Base-by-base conservation (phyloP, 2,888 invertebrate genomes). In the Anticlea derivata region DNA sequence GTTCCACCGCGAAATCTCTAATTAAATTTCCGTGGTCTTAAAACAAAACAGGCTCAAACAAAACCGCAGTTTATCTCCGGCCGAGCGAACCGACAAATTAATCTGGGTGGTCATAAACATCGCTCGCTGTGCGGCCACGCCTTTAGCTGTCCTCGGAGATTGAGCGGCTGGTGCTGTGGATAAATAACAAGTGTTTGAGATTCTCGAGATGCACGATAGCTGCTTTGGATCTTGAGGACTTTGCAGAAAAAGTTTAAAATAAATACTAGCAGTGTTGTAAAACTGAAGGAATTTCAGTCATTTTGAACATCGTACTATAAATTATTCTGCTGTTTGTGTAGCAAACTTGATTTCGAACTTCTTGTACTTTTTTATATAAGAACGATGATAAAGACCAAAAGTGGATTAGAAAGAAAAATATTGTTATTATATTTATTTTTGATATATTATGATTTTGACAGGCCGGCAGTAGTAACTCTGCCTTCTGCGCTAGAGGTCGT, bases 21-120 rank as follows among this genome's bases (percentile, higher is more conserved):
- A 73, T 73, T 73, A 70, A 73, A 73, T 71, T 68, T 54, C 45
- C 53, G 55, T 55, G 43, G 60, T 63, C 55, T 64, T 55, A 63
- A 68, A 69, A 67, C 63, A 63, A 63, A 60, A 56, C 61, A 52
- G 57, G 52, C 61, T 64, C 61, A 55, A 65, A 61, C 56, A 46
- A 58, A 63, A 57, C 73, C 75, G 60, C 70, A 73, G 69, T 74
- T 75, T 70, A 70, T 75, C 57, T 63, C 50, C 64, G 54, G 67
- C 52, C 64, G 69, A 71, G 56, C 65, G 73, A 61, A 61, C 68
- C 63, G 61, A 60, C 65, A 71, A 67, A 76, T 76, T 75, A 75
- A 76, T 76, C 74, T 65, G 65, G 58, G 55, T 48, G 55, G 64
- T 61, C 63, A 66, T 68, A 70, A 74, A 53, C 53, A 53, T 41